phyloP scores from a whole-genome alignment of 1,140 invertebrate species.

The Eupristina koningsbergeri region DNA sequence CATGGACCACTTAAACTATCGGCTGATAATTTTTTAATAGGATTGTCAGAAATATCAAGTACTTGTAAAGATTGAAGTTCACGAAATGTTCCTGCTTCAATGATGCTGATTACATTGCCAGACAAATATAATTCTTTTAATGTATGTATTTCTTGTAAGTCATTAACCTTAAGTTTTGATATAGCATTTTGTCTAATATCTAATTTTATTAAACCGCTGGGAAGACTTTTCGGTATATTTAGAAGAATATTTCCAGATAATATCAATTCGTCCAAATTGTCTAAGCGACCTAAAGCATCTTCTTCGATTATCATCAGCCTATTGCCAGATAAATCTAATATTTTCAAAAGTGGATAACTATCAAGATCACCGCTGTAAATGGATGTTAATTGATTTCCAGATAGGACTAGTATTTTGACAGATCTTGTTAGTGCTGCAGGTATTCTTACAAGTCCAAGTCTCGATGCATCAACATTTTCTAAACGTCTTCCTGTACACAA shows the following conservation, averaged over 20 bases:
- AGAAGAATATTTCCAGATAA: constrained; percentile 83
- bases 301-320: constrained; percentile 85
- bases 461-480: constrained; percentile 87
- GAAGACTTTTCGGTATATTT: constrained; percentile 79
- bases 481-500: constrained; percentile 81
- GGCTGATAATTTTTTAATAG: constrained; percentile 78
- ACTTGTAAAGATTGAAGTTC: constrained; percentile 78
- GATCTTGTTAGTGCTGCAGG: constrained; percentile 89
- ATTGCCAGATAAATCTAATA: constrained; percentile 88
- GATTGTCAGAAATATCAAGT: constrained; percentile 86
- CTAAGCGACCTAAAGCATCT: constrained; percentile 87
- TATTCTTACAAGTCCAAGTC: constrained; percentile 84
- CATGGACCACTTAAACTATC: constrained; percentile 80
- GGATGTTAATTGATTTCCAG: constrained; percentile 82
- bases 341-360: constrained; percentile 87
- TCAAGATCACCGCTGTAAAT: constrained; percentile 90
- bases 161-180: constrained; percentile 76
- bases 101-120: constrained; percentile 78
- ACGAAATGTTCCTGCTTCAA: constrained; percentile 80
- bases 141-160: constrained; percentile 81
- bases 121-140: constrained; percentile 81
- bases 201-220: constrained; percentile 76
- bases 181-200: constrained; percentile 81
- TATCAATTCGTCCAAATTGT: constrained; percentile 84
- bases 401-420: constrained; percentile 83